phyloP scores from a whole-genome alignment of 1,140 invertebrate genomes.

The Episyrphus balteatus region DNA sequence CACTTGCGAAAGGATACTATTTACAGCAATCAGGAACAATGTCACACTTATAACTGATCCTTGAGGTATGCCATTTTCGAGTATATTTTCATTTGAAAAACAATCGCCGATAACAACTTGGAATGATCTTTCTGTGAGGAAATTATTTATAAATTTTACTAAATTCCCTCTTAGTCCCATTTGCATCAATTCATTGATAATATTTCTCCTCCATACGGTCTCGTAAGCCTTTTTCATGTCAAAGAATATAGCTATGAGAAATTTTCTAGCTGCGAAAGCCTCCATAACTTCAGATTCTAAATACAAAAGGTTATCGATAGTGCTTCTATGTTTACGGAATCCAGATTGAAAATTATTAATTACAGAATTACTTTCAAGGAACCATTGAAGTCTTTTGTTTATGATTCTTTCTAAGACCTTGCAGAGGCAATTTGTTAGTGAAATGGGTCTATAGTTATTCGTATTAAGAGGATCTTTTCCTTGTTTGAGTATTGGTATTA shows the following conservation, averaged over 20 bases:
- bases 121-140: slow-evolving; percentile 6
- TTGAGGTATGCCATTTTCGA: slow-evolving; percentile 8
- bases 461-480: slow-evolving; percentile 8
- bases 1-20: neutral
- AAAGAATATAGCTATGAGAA: slow-evolving; percentile 15
- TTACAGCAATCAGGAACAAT: neutral
- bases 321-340: slow-evolving; percentile 11
- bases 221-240: slow-evolving; percentile 25
- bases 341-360: slow-evolving; percentile 10
- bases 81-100: neutral
- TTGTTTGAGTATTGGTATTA: slow-evolving; percentile 15
- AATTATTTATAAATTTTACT: slow-evolving; percentile 6
- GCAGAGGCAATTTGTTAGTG: slow-evolving; percentile 8
- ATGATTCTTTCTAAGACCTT: slow-evolving; percentile 17
- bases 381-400: slow-evolving; percentile 11
- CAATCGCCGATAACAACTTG: slow-evolving; percentile 2
- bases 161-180: slow-evolving; percentile 5
- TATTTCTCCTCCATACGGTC: slow-evolving; percentile 9
- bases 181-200: neutral
- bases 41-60: neutral
- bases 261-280: slow-evolving; percentile 14
- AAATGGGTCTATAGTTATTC: slow-evolving; percentile 15
- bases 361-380: slow-evolving; percentile 7
- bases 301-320: neutral
- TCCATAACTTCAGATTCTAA: slow-evolving; percentile 10